Conservation (phyloP, 2,113 vertebrate genomes). For the Limanda limanda region DNA sequence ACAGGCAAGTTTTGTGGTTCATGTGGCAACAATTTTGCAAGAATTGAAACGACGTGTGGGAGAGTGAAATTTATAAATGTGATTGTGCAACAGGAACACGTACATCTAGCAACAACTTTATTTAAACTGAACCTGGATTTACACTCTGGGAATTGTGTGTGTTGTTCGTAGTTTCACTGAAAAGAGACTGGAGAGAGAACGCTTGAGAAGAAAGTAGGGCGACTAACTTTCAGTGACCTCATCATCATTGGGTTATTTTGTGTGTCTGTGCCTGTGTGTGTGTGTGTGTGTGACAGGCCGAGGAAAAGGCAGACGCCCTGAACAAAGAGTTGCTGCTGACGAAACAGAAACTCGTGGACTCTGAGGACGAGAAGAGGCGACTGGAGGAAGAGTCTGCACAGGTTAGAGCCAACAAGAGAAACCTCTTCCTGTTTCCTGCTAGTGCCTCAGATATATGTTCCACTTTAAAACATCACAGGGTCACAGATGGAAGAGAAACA, state of each 20-base stretch:
- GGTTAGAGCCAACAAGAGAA: constrained; percentile 75
- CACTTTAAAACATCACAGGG: not conserved
- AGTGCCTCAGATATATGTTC: not conserved
- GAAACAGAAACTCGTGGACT: constrained; percentile 97
- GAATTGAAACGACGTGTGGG: not conserved
- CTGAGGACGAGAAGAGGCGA: constrained; percentile 95
- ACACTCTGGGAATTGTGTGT: constrained; percentile 8
- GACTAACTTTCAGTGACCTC: constrained; percentile 37
- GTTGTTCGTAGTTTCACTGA: constrained; percentile 1
- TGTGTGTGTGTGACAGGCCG: constrained; percentile 83
- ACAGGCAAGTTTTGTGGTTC: not conserved
- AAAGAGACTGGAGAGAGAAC: constrained; percentile 5
- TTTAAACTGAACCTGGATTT: not conserved
- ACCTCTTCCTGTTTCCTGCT: not conserved
- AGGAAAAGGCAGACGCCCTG: constrained; percentile 96
- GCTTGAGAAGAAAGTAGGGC: constrained; percentile 34
- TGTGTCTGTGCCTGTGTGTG: not conserved
- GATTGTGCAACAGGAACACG: constrained; percentile 4
- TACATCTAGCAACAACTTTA: not conserved
- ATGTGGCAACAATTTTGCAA: constrained; percentile 18
- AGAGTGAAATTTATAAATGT: not conserved
- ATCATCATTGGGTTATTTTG: constrained; percentile 21
- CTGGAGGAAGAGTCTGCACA: constrained; percentile 95
- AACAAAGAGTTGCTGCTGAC: constrained; percentile 99
- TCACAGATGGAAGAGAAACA: constrained; percentile 1